Conservation (phyloP, 2,797 vertebrate species). For the Sebastes trivittatus region DNA sequence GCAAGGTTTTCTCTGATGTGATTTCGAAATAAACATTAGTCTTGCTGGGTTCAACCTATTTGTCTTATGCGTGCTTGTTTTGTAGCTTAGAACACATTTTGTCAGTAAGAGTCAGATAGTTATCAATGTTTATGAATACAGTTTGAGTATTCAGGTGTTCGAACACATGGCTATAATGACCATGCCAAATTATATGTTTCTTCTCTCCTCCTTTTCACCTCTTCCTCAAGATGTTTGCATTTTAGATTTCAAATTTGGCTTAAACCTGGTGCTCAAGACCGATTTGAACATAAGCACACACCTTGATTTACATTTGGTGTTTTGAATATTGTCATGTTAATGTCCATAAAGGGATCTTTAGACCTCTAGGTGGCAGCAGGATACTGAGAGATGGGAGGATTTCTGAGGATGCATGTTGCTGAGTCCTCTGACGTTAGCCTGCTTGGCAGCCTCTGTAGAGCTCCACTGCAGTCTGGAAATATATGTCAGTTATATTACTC, state of each 20-base stretch:
- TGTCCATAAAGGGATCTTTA: not conserved
- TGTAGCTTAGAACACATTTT: not conserved
- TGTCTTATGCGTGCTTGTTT: not conserved
- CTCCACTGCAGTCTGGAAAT: constrained; percentile 52
- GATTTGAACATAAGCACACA: not conserved
- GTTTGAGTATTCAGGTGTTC: not conserved
- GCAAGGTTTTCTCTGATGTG: constrained; percentile 62
- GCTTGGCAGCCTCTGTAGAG: constrained; percentile 20
- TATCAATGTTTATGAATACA: not conserved
- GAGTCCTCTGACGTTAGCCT: constrained; percentile 48
- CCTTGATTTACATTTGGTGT: not conserved
- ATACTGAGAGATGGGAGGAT: not conserved
- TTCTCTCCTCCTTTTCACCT: not conserved
- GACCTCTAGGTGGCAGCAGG: constrained; percentile 73
- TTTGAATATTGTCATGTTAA: not conserved
- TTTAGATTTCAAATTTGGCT: not conserved
- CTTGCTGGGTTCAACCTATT: constrained; percentile 33
- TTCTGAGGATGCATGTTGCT: constrained; percentile 38
- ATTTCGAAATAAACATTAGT: constrained; percentile 78
- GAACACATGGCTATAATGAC: not conserved
- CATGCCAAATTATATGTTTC: not conserved
- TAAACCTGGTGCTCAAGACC: not conserved
- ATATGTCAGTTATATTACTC: constrained; percentile 12
- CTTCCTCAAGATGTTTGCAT: not conserved
- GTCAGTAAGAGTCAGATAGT: not conserved